Base-by-base conservation (phyloP, 2,888 invertebrate genomes). In the Herminia tarsipennalis region DNA sequence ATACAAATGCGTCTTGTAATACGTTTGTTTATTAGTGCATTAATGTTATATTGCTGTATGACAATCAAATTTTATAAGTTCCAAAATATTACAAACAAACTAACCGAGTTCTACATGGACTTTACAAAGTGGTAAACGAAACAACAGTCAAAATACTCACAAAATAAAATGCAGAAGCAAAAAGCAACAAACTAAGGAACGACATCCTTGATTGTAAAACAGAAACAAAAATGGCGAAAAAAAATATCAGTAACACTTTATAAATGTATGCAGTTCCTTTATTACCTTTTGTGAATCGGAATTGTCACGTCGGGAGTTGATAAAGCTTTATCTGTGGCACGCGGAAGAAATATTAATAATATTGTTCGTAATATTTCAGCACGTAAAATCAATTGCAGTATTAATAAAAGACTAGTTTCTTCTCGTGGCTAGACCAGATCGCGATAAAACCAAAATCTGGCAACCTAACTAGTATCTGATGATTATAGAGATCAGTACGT, bases 251-350 rank as follows among this genome's bases (percentile, higher is more conserved):
- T 13, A 22, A 45, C 45, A 47, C 41, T 61, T 57, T 76, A 67
- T 76, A 76, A 66, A 57, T 51, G 50, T 2, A 42, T 32, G 16
- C n/a, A 25, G 14, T 46, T 56, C 45, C 56, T 58, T 56, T 61
- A 56, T 51, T 62, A 44, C 49, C 47, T 53, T 48, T 50, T 45
- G 58, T 56, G 48, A 63, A 48, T 49, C 55, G 50, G 48, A 66
- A 66, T 69, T 64, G 78, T 78, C 84, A 84, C 84, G 84, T 84
- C 13, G 25, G 6, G 51, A 45, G 24, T 33, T 58, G 76, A 82
- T 81, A 76, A 73, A 18, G 24, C 30, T 60, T 51, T 12, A 59
- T 68, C 64, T 56, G 24, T 44, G 25, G 30, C 49, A 70, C 71
- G 66, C 69, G 64, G 48, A 49, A 24, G 10, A 36, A 12, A 29